These are phyloP conservation scores for Arrhopalites spinosus DNA, from an alignment of 2,888 invertebrate genomes.

Conservation along the genomic window DNA sequence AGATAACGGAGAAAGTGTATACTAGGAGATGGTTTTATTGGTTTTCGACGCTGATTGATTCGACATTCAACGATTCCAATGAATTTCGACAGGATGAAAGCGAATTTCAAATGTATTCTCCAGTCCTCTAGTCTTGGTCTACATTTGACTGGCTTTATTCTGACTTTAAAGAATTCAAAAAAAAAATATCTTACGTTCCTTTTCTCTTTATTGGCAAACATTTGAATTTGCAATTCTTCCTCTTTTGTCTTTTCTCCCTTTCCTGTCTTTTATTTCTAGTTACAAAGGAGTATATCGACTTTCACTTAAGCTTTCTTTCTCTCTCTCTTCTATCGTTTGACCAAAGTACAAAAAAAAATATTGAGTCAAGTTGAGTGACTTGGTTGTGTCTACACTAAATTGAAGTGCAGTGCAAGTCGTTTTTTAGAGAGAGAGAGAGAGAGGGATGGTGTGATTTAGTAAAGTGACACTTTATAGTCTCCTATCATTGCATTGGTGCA, in stretches of 20 bases:
- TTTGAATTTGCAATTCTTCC: not conserved
- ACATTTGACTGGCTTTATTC: too few species aligned
- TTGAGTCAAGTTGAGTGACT: not conserved
- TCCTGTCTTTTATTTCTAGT: not conserved
- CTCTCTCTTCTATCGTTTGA: not conserved
- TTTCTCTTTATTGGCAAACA: not conserved
- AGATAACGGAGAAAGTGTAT: too few species aligned
- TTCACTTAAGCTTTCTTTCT: not conserved
- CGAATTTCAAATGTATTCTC: not conserved
- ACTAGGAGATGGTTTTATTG: constrained; percentile 7
- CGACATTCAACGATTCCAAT: not conserved
- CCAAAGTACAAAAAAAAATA: too few species aligned
- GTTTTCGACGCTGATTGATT: constrained; percentile 6
- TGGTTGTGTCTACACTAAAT: not conserved
- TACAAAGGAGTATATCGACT: not conserved
- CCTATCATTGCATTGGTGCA: not conserved
- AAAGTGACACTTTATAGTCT: constrained; percentile 23
- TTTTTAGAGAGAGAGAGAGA: not conserved
- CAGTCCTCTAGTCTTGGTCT: not conserved
- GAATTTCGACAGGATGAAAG: not conserved
- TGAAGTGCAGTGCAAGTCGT: not conserved
- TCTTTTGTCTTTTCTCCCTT: not conserved
- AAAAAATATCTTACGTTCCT: not conserved
- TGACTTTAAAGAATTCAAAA: not conserved
- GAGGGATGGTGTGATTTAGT: constrained; percentile 1